Base-by-base conservation (phyloP, 1,140 invertebrate species). In the Drosophila quadrilineata region DNA sequence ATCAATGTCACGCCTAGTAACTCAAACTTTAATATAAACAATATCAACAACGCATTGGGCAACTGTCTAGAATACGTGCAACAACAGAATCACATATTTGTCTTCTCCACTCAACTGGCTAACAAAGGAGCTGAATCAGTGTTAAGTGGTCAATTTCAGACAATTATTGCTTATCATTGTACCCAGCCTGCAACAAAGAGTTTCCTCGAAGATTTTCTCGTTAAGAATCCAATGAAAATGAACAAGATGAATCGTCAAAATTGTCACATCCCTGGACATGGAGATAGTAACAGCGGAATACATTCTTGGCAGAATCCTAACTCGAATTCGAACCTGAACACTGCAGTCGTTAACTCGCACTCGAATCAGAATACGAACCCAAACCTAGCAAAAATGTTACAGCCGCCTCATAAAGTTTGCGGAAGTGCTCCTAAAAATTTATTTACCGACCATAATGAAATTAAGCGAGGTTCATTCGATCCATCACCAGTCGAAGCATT, bases 31-130 rank as follows among this genome's bases (percentile, higher is more conserved):
- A 87, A 90, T 31, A 75, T 91, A 24, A 92, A 94, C 31, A 65
- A 43, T 0, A 66, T 17, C 69, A 91, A 90, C 90, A 28, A 33
- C 10, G 21, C 22, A 16, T 10, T 62, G 8, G 59, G 57, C 2
- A 74, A 67, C 17, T 84, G 85, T 10, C 45, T 88, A 33, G 88
- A 89, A 41, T 89, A 87, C 93, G 96, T 96, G 95, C 97, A 98
- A 91, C 97, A 98, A 89, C 97, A 98, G 90, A 98, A 96, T 91
- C 97, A 99, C 90, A 97, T 99, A 85, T 99, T 98, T 93, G 98
- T 99, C 48, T 99, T 99, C 91, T 97, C 96, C 6, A 99, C 98
- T 0, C 91, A 93, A 67, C 90, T 98, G 88, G 98, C 98, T 0
- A 99, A 99, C 90, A 95, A 97, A 86, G 97, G 96, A 8, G 97